Percentiles rank a stretch among this genome's conserved stretches.
Evolutionary conservation across 2,113 vertebrate genomes (phyloP).

Genomic region (Narcine bancroftii): DNA sequence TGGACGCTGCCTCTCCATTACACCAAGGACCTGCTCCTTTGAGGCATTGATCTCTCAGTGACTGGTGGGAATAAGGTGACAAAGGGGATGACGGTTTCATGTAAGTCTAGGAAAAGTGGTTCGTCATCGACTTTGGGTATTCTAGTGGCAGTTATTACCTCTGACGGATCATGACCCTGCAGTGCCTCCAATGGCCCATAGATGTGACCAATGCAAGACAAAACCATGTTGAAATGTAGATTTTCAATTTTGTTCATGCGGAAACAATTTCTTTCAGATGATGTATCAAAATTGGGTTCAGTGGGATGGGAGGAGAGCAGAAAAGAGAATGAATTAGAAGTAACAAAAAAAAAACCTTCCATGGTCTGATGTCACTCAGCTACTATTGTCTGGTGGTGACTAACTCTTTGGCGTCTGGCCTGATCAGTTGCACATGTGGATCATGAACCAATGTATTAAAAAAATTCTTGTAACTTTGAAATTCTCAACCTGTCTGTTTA

Average conservation of each 20-base stretch:
- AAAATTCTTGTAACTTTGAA: neutral
- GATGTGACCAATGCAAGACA: neutral
- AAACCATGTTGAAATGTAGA: neutral
- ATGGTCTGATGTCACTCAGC: neutral
- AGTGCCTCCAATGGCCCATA: neutral
- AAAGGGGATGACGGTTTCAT: no score
- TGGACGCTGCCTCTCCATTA: no score
- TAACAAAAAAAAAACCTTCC: neutral
- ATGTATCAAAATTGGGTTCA: neutral
- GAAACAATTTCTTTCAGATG: neutral
- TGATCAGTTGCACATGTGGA: neutral
- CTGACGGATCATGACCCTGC: neutral
- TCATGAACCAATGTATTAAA: neutral
- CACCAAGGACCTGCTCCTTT: no score
- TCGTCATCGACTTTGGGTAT: no score
- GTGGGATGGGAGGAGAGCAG: neutral
- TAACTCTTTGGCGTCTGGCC: neutral
- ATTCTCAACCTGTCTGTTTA: conserved; percentile 41
- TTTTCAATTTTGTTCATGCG: neutral
- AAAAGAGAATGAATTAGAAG: neutral
- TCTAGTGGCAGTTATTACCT: neutral
- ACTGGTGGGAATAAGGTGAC: no score
- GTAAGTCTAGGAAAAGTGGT: no score
- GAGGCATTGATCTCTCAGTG: no score
- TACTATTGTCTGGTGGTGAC: neutral